These are phyloP conservation scores for Macropus fuliginosus DNA, from an alignment of 2,797 vertebrate species.

Conservation along the genomic window DNA sequence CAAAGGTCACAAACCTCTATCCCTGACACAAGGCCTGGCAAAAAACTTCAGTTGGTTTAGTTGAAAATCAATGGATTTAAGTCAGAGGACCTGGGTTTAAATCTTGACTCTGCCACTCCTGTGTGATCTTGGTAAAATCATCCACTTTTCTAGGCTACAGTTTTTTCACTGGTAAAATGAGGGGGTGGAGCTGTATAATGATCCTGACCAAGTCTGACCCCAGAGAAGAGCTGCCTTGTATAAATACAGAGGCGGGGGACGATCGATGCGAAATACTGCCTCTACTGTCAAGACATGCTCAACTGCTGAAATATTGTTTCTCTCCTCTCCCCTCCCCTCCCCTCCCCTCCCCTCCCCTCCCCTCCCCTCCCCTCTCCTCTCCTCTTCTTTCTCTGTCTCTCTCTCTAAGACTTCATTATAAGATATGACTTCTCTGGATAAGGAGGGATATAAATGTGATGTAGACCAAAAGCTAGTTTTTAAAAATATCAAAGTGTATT, in stretches of 20 bases:
- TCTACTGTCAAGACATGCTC: not conserved
- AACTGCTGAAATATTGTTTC: not conserved
- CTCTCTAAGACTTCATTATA: not conserved
- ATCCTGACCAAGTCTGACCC: not conserved
- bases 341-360: fast-evolving
- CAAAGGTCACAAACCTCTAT: not conserved
- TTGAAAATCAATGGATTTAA: not conserved
- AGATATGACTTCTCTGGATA: not conserved
- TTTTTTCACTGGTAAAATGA: not conserved
- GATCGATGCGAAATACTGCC: not conserved
- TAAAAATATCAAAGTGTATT: not conserved
- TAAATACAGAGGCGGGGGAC: not conserved
- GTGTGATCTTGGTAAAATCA: not conserved
- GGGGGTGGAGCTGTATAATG: not conserved
- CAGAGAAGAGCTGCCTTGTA: not conserved
- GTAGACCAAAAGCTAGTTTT: not conserved
- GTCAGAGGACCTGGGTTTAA: not conserved
- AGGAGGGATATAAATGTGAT: not conserved
- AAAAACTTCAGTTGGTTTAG: not conserved
- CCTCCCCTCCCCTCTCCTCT: fast-evolving
- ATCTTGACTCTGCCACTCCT: not conserved
- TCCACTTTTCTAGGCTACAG: not conserved
- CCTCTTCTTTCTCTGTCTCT: not conserved
- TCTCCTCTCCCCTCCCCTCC: not conserved
- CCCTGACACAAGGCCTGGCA: not conserved